Base-by-base conservation (phyloP, 2,113 vertebrate genomes). In the Eublepharis macularius region DNA sequence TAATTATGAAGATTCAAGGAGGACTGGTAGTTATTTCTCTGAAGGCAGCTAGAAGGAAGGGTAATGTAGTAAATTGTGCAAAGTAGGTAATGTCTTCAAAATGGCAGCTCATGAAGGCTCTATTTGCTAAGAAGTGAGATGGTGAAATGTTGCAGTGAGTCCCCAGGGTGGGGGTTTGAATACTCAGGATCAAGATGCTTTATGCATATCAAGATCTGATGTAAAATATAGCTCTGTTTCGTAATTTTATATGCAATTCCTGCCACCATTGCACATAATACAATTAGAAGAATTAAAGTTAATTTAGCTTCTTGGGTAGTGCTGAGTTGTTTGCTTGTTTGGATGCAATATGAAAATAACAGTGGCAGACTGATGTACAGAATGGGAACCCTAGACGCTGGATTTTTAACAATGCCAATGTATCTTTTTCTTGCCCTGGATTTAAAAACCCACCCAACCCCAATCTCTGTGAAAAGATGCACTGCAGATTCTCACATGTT, bases 401-500 rank as follows among this genome's bases (percentile, higher is more conserved):
- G 43, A 19, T 77, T 88, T 86, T 77, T 68, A 75, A 43, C 16
- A 76, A 80, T 86, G 82, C 80, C 39, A 79, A 86, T 82, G n/a
- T 80, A 90, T 70, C 2, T 92, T 93, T 93, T 80, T 92, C 92
- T 91, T 89, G 81, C 88, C 90, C 92, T 0, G 81, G 45, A 73
- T 91, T 92, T 92, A 91, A 90, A 94, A 91, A 88, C 93, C 88
- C 91, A 91, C 84, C 34, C 6, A 45, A 19, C 57, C 60, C 6
- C 89, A 89, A 90, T 94, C 90, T 94, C 93, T 94, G 81, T 78
- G 9, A 92, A 93, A 93, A 92, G 90, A 91, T 89, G 82, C 88
- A 89, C 82, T 90, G 89, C 49, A 93, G 87, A 94, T 93, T 91
- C 93, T 82, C 86, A 70, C 21, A 91, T 94, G 90, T 89, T 92